Percentiles rank a stretch among this genome's conserved stretches.
phyloP scores from a whole-genome alignment of 2,113 vertebrate genomes.

The Ochotona curzoniae region DNA sequence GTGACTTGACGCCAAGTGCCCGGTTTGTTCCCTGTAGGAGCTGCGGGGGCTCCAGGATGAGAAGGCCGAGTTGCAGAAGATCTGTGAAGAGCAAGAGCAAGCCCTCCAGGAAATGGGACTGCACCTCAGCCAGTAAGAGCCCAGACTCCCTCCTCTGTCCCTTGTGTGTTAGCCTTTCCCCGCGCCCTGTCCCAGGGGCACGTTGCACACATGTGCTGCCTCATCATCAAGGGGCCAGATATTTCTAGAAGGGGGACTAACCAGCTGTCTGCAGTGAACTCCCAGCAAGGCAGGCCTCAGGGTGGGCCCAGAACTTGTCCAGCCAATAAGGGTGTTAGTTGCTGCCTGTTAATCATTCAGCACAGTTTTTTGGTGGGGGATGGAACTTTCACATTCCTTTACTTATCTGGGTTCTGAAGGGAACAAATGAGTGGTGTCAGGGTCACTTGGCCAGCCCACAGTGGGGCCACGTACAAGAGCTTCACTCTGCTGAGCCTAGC shows the following conservation, averaged over 20 bases:
- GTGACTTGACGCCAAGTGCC: background rate
- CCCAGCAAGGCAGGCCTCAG: background rate
- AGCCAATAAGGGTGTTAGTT: background rate
- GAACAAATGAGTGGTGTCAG: background rate
- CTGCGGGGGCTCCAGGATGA: slow-evolving; percentile 92
- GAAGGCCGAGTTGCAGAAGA: slow-evolving; percentile 94
- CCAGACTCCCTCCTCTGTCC: rapidly evolving
- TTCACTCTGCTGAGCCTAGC: background rate
- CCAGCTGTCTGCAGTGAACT: background rate
- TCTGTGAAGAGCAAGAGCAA: slow-evolving; percentile 94
- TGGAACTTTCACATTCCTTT: background rate
- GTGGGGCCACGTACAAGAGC: no score
- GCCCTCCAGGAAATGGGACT: slow-evolving; percentile 98
- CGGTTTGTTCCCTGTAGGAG: slow-evolving; percentile 87
- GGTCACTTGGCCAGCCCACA: background rate
- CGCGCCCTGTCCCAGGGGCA: background rate
- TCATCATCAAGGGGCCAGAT: background rate
- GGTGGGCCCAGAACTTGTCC: no score
- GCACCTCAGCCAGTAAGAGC: slow-evolving; percentile 97
- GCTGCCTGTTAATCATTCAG: background rate
- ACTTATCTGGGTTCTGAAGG: background rate
- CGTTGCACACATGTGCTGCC: background rate
- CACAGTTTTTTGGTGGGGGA: background rate
- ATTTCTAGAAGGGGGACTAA: background rate
- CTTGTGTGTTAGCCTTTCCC: background rate